These are phyloP conservation scores for Choreutis nemorana DNA, from an alignment of 2,888 invertebrate genomes.

Conservation along the genomic window DNA sequence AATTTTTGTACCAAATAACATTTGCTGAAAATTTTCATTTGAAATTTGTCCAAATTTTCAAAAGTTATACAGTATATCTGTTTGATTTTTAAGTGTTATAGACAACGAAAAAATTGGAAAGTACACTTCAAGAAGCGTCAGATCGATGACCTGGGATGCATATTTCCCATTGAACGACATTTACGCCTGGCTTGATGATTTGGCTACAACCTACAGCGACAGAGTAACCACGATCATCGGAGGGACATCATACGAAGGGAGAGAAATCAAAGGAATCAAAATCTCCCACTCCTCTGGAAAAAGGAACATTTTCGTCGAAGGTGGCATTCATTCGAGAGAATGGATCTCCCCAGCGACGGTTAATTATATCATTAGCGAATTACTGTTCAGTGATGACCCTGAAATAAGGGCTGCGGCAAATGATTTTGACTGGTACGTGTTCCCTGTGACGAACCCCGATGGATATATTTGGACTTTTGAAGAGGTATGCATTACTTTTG, in stretches of 20 bases:
- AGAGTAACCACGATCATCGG: constrained; percentile 39
- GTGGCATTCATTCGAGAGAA: constrained; percentile 77
- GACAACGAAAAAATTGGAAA: constrained; percentile 45
- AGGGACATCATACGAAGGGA: constrained; percentile 53
- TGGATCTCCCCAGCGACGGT: constrained; percentile 74
- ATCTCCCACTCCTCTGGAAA: constrained; percentile 39
- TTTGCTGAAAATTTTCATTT: no score
- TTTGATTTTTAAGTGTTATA: constrained; percentile 60
- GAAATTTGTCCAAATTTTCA: no score
- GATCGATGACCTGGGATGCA: constrained; percentile 60
- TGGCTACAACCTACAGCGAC: constrained; percentile 47
- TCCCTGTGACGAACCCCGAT: constrained; percentile 81
- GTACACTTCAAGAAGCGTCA: constrained; percentile 24
- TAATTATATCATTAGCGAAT: constrained; percentile 68
- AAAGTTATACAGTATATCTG: no score
- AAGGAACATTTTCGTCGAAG: constrained; percentile 42
- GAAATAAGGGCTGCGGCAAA: constrained; percentile 51
- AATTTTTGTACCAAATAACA: no score
- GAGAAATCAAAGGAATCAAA: constrained; percentile 53
- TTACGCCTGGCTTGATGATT: constrained; percentile 63
- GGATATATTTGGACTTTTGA: constrained; percentile 76
- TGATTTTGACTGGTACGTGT: constrained; percentile 76
- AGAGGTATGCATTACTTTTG: constrained; percentile 28
- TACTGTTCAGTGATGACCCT: constrained; percentile 60
- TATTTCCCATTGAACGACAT: constrained; percentile 70